Percentiles rank a stretch among this genome's conserved stretches.
Evolutionary conservation across 2,888 invertebrate species (phyloP).

Genomic region (Actias luna): DNA sequence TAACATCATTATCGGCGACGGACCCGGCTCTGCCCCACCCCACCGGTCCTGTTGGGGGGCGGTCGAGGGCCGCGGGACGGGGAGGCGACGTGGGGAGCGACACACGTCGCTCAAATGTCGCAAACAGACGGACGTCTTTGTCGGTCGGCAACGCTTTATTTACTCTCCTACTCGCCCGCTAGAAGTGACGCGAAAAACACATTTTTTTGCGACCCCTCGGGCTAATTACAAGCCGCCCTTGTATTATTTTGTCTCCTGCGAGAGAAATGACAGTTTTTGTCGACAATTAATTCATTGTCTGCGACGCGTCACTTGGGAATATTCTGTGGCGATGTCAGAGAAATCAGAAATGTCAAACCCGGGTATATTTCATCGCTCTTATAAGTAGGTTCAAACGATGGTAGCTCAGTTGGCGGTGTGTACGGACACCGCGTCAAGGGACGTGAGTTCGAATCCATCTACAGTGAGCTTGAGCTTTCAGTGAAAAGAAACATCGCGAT

Average conservation of each 20-base stretch:
- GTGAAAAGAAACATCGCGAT: too few species aligned
- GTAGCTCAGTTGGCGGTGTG: too few species aligned
- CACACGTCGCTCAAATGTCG: constrained; percentile 81
- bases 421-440: too few species aligned
- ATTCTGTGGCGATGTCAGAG: neutral
- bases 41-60: constrained; percentile 25
- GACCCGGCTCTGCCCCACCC: constrained; percentile 36
- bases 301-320: neutral
- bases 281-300: constrained; percentile 5
- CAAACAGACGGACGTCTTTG: constrained; percentile 80
- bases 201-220: constrained; percentile 43
- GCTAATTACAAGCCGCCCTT: constrained; percentile 43
- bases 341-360: neutral
- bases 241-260: neutral
- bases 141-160: constrained; percentile 74
- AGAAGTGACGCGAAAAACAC: constrained; percentile 67
- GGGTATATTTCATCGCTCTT: too few species aligned
- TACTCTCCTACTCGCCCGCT: constrained; percentile 62
- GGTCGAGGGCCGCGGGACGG: constrained; percentile 24
- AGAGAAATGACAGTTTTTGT: constrained; percentile 9
- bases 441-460: too few species aligned
- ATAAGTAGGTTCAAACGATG: too few species aligned
- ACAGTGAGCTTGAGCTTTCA: too few species aligned
- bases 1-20: constrained; percentile 78
- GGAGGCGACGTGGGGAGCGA: constrained; percentile 52